phyloP scores from a whole-genome alignment of 2,888 invertebrate genomes.

The Ormyrus pomaceus region DNA sequence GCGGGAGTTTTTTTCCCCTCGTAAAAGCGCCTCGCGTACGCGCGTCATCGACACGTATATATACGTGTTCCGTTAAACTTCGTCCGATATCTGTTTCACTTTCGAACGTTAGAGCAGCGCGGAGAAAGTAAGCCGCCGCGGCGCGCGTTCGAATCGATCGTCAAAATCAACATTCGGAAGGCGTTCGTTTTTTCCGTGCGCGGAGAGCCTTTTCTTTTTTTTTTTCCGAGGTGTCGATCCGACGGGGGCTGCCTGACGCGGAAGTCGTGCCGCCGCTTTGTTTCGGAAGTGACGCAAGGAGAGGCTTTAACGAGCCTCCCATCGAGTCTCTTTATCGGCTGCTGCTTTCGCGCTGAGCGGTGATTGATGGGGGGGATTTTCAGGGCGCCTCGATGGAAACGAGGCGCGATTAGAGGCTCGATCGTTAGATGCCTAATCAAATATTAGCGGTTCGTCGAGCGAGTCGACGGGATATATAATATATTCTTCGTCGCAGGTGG shows the following conservation, averaged over 20 bases:
- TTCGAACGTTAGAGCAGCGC: conserved; percentile 69
- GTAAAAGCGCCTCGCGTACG: background rate
- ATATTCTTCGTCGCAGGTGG: too few species aligned
- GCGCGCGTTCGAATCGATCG: conserved; percentile 62
- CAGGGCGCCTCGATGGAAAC: too few species aligned
- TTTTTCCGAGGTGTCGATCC: background rate
- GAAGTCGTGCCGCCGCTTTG: conserved; percentile 22
- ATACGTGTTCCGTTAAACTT: background rate
- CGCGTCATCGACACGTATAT: background rate
- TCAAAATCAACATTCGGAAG: conserved; percentile 68
- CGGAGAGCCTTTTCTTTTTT: background rate
- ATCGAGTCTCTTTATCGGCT: too few species aligned
- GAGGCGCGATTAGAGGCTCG: too few species aligned
- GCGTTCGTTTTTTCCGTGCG: conserved; percentile 28
- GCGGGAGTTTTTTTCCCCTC: background rate
- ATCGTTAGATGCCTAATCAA: too few species aligned
- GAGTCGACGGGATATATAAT: too few species aligned
- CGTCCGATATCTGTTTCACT: conserved; percentile 67
- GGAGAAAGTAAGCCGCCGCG: conserved; percentile 63
- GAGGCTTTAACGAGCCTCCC: too few species aligned
- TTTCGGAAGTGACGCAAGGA: conserved; percentile 7
- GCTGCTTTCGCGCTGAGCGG: background rate
- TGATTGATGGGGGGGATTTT: too few species aligned
- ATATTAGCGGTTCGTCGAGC: too few species aligned
- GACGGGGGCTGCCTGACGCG: background rate